Evolutionary conservation across 2,888 invertebrate genomes (phyloP), one percentile per base, ranked within the genome.

Genomic region (Hyppa rectilinea): DNA sequence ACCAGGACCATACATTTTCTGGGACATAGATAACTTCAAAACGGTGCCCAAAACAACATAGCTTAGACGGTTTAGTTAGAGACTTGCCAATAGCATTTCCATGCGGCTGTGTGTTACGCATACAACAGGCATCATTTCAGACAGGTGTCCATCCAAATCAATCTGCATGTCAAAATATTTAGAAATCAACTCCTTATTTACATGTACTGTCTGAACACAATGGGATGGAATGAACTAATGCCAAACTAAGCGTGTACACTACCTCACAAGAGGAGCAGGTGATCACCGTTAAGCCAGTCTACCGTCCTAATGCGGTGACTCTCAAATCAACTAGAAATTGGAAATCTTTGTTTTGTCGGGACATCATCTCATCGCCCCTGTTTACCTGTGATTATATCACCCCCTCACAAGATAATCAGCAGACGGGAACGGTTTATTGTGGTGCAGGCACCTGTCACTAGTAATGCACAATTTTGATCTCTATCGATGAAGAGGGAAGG

Each of bases 351-450:
- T 49, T 62, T 62, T 58, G 78, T 78, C 58, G 34, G 45, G 45
- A 62, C 53, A 65, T 55, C 62, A 59, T 55, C 55, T 23, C 50
- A 63, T 69, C 60, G 70, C 64, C 64, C 74, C 67, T 70, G 70
- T 75, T 78, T 60, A 49, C 61, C 71, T 58, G 71, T 71, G 80
- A 79, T 79, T 78, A 67, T 45, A 79, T 78, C 80, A 63, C 75
- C 80, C 78, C 75, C 56, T 64, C 67, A 26, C 56, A 49, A 73
- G 67, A 66, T 64, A 80, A 79, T 80, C 78, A 79, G 52, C 61
- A 61, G 75, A 79, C 80, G 65, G 78, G 78, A 79, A 79, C 78
- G 80, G 80, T 71, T 78, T 67, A 75, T 64, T 75, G 67, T 75
- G 71, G 67, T 68, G 67, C 66, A 64, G 61, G 80, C 71, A 80